Base-by-base conservation (phyloP, 2,113 vertebrate species). In the Aramus guarauna region DNA sequence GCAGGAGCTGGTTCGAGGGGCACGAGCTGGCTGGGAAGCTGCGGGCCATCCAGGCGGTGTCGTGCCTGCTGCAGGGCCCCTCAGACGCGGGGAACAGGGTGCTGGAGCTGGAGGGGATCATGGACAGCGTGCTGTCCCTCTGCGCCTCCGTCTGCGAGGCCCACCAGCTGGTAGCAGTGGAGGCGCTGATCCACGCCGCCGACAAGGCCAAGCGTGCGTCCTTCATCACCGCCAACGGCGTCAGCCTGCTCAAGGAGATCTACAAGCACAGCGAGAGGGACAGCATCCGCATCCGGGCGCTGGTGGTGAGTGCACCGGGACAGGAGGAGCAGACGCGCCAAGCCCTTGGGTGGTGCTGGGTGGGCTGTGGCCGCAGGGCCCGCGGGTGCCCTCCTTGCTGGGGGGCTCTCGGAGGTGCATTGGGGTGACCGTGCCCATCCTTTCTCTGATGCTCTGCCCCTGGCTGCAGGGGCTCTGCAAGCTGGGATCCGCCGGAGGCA, bases 181-280 rank as follows among this genome's bases (percentile, higher is more conserved):
- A 99, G 97, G 98, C 99, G 1, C 97, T 99, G 95, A 99, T 99
- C 97, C 99, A 99, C 0, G 99, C 99, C 0, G 99, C 99, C 0
- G 99, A 99, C 91, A 99, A 99, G 96, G 99, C 99, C 87, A 99
- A 99, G 97, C 98, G 99, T 2, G 99, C 99, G 24, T 99, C 99
- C 1, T 99, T 99, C 97, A 99, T 99, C 97, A 99, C 99, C 0
- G 98, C 99, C 94, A 99, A 99, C 0, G 99, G 99, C 0, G 99
- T 99, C 85, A 97, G 98, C 0, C 98, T 99, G 45, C 99, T 99
- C 9, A 99, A 99, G 95, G 99, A 99, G 95, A 99, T 99, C 63
- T 99, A 99, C 97, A 99, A 99, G 98, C 98, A 98, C 92, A 99
- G 99, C 1, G 98, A 99, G 91, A 99, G 98, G 83, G 99, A 99